A percentile compares a stretch with the other conserved stretches of the same genome.
These are phyloP conservation scores for Drosophila pegasa DNA, from an alignment of 2,888 invertebrate species.

Conservation along the genomic window DNA sequence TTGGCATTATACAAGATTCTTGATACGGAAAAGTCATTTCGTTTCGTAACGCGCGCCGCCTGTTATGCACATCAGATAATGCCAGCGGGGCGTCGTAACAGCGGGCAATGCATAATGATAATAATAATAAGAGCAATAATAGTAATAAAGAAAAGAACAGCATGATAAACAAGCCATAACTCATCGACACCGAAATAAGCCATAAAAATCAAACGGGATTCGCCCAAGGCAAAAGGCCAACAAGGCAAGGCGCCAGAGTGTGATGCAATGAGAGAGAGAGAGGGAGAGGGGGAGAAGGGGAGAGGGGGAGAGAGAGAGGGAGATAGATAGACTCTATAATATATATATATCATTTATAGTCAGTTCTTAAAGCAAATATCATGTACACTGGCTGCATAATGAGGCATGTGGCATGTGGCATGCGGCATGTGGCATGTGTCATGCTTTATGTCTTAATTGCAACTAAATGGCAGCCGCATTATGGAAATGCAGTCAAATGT, in stretches of 20 bases:
- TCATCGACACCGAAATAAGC: conserved; percentile 20
- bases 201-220: conserved; percentile 16
- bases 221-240: conserved; percentile 4
- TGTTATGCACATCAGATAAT: conserved; percentile 28
- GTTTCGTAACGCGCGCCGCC: conserved; percentile 23
- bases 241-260: conserved; percentile 44
- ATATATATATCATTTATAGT: conserved; percentile 5
- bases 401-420: conserved; percentile 26
- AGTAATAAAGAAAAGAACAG: conserved; percentile 16
- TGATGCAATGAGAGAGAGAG: conserved; percentile 58
- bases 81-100: conserved; percentile 18
- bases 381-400: conserved; percentile 4
- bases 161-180: conserved; percentile 25
- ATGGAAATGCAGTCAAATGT: conserved; percentile 43
- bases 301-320: neutral
- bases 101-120: conserved; percentile 23
- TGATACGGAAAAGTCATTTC: conserved; percentile 21
- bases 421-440: conserved; percentile 22
- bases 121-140: conserved; percentile 15
- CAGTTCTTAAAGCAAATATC: conserved; percentile 19
- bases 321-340: neutral
- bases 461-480: conserved; percentile 43
- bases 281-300: neutral
- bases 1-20: conserved; percentile 8
- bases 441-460: conserved; percentile 53